Base-by-base conservation (phyloP, 2,113 vertebrate species). In the Rhadina sibilatrix region DNA sequence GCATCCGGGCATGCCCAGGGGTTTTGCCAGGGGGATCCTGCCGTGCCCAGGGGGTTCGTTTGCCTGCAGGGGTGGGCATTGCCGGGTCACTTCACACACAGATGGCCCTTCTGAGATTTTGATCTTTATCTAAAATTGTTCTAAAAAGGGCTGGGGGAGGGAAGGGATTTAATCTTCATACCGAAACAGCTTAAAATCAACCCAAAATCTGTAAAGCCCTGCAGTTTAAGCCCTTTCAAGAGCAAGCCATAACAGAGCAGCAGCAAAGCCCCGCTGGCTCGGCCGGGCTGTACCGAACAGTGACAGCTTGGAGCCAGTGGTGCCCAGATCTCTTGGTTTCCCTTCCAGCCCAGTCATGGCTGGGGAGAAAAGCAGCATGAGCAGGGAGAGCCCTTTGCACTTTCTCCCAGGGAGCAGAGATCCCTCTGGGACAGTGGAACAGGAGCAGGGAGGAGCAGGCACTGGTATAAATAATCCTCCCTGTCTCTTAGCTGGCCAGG, bases 401-500 rank as follows among this genome's bases (percentile, higher is more conserved):
- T 74, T 63, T 54, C 57, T 69, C n/a, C 3, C 4, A 4, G 70
- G 83, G 60, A 81, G 59, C 61, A 80, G 54, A 50, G 9, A 4
- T 84, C 61, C 18, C 60, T 21, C 44, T 6, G 10, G 31, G 78
- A 15, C 14, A 15, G 47, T 2, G 1, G 38, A 83, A 12, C 49
- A 27, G 8, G 3, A 74, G 56, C 4, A 2, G 40, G 90, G 89
- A 94, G 78, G 77, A 57, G 66, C 52, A 7, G 83, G 83, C 72
- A 35, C 33, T 71, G 94, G 87, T 87, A 90, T 87, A 87, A 96
- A 93, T 95, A 93, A 94, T 71, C 87, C 65, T 68, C 72, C 69
- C 87, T 19, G 2, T 40, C 38, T 63, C 33, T 4, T 3, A 0
- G 15, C 28, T 37, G 76, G 21, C 69, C 21, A 22, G 50, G 52